Conservation (phyloP, 1,140 invertebrate genomes). For the Papilio glaucus region DNA sequence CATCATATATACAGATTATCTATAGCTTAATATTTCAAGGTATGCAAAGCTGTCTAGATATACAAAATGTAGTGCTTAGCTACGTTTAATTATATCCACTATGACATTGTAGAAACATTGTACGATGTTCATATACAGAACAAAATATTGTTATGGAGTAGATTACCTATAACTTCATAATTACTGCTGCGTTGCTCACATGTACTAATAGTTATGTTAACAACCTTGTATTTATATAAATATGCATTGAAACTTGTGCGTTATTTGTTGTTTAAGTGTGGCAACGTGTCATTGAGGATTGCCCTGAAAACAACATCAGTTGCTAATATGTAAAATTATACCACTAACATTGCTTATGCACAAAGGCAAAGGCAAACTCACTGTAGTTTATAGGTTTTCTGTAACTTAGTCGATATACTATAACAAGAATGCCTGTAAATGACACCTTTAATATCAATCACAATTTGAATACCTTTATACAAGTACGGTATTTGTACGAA, state of each 20-base stretch:
- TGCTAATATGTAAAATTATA: conserved; percentile 8
- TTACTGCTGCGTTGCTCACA: too few species aligned
- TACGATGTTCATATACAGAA: too few species aligned
- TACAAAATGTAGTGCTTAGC: too few species aligned
- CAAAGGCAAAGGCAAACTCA: not conserved
- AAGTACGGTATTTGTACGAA: too few species aligned
- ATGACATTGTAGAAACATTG: too few species aligned
- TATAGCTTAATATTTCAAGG: not conserved
- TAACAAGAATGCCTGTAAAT: not conserved
- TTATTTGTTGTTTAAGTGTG: conserved; percentile 16
- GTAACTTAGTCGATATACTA: not conserved
- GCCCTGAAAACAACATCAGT: conserved; percentile 1
- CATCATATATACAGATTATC: not conserved
- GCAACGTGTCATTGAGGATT: not conserved
- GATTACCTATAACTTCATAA: too few species aligned
- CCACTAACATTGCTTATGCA: not conserved
- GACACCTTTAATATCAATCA: too few species aligned
- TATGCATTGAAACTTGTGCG: conserved; percentile 26
- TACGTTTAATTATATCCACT: too few species aligned
- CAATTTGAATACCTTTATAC: not conserved
- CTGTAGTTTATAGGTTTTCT: not conserved
- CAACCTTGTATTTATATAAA: conserved; percentile 12
- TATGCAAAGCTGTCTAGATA: not conserved
- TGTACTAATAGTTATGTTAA: too few species aligned
- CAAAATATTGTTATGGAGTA: too few species aligned